A percentile compares a stretch with the other conserved stretches of the same genome.
These are phyloP conservation scores for Manis javanica DNA, from an alignment of 2,797 vertebrate species.

Conservation along the genomic window DNA sequence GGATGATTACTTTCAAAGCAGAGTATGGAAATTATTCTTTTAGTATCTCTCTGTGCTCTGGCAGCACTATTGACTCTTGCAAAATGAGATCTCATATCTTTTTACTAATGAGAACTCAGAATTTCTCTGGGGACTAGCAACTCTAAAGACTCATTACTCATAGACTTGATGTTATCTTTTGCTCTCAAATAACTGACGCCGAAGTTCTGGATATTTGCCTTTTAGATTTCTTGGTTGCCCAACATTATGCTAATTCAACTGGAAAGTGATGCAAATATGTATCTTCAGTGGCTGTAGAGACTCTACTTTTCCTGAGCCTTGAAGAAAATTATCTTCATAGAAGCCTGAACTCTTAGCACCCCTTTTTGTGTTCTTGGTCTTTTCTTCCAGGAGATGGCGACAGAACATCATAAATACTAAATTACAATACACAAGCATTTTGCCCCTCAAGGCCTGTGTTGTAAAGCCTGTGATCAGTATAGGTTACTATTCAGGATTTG, in stretches of 20 bases:
- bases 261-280: not conserved
- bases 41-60: not conserved
- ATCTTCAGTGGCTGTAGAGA: not conserved
- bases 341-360: not conserved
- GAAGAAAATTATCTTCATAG: not conserved
- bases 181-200: not conserved
- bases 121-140: not conserved
- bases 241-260: not conserved
- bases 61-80: not conserved
- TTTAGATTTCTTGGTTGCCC: not conserved
- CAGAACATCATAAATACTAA: slow-evolving; percentile 74
- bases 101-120: slow-evolving; percentile 53
- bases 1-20: not conserved
- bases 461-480: not conserved
- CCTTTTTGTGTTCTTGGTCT: not conserved
- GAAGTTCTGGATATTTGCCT: not conserved
- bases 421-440: fast-evolving
- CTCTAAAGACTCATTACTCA: slow-evolving; percentile 20
- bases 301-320: not conserved
- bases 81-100: not conserved
- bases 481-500: not conserved
- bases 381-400: slow-evolving; percentile 86
- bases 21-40: slow-evolving; percentile 5
- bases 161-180: slow-evolving; percentile 17
- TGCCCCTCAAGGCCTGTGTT: not conserved